A percentile compares a stretch with the other conserved stretches of the same genome.
These are phyloP conservation scores for Progne subis DNA, from an alignment of 2,113 vertebrate genomes.

Conservation along the genomic window DNA sequence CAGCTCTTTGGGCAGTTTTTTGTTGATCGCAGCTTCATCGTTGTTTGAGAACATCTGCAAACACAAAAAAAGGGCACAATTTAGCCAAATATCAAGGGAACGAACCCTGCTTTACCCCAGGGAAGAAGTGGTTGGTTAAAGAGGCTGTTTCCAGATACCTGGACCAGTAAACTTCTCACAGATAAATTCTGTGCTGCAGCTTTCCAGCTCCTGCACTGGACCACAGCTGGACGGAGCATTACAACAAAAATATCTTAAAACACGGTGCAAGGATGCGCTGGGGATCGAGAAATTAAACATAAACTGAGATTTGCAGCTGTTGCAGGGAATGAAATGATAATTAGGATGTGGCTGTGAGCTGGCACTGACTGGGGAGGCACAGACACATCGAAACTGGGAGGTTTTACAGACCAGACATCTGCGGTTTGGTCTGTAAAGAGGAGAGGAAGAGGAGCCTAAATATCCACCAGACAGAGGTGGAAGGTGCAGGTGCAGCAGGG, in stretches of 20 bases:
- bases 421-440: neutral
- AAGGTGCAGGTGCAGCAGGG: neutral
- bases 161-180: neutral
- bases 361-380: neutral
- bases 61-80: neutral
- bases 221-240: neutral
- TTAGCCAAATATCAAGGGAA: neutral
- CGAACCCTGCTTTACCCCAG: neutral
- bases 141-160: neutral
- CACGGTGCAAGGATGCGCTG: neutral
- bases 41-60: conserved; percentile 99
- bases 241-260: neutral
- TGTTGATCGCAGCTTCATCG: conserved; percentile 96
- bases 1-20: conserved; percentile 97
- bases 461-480: neutral
- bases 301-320: neutral
- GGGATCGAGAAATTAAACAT: accelerated
- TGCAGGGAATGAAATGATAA: neutral
- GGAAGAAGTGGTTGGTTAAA: neutral
- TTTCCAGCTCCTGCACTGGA: neutral
- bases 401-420: neutral
- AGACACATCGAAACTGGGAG: neutral
- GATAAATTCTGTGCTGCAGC: neutral
- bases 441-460: neutral
- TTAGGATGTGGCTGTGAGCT: neutral